These are phyloP conservation scores for Chrysodeixis includens DNA, from an alignment of 2,888 invertebrate species.

Conservation along the genomic window DNA sequence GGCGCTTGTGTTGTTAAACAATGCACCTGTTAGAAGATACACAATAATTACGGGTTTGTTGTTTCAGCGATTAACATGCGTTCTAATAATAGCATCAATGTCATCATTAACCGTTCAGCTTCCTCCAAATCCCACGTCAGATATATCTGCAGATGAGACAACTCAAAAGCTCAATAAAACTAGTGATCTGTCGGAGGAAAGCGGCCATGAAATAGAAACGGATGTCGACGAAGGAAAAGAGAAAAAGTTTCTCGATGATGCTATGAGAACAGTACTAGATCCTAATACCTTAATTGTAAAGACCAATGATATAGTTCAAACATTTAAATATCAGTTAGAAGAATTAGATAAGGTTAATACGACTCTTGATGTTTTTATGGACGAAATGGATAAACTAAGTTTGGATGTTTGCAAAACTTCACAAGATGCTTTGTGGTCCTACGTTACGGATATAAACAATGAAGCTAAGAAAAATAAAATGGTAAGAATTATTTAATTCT, in stretches of 20 bases:
- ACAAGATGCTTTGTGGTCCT: conserved; percentile 82
- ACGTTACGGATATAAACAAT: conserved; percentile 81
- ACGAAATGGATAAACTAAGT: conserved; percentile 83
- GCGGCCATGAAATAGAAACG: conserved; percentile 79
- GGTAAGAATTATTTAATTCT: conserved; percentile 64
- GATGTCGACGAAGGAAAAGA: conserved; percentile 79
- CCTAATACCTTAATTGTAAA: conserved; percentile 73
- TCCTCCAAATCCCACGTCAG: conserved; percentile 78
- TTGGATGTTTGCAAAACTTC: conserved; percentile 83
- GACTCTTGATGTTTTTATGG: conserved; percentile 78
- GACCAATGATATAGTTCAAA: conserved; percentile 70
- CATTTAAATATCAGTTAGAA: conserved; percentile 75
- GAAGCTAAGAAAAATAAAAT: conserved; percentile 82
- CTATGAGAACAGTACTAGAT: conserved; percentile 80
- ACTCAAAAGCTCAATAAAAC: conserved; percentile 73
- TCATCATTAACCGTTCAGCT: conserved; percentile 73
- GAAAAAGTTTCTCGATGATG: conserved; percentile 81
- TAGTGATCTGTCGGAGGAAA: conserved; percentile 79
- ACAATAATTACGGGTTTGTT: conserved; percentile 39
- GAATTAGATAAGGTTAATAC: conserved; percentile 75
- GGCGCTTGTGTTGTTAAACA: conserved; percentile 41
- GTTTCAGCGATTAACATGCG: conserved; percentile 72
- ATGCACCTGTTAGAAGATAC: conserved; percentile 23
- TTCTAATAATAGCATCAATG: conserved; percentile 63
- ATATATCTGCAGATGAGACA: conserved; percentile 82